Conservation (phyloP, 2,113 vertebrate genomes). For the Eleginops maclovinus region DNA sequence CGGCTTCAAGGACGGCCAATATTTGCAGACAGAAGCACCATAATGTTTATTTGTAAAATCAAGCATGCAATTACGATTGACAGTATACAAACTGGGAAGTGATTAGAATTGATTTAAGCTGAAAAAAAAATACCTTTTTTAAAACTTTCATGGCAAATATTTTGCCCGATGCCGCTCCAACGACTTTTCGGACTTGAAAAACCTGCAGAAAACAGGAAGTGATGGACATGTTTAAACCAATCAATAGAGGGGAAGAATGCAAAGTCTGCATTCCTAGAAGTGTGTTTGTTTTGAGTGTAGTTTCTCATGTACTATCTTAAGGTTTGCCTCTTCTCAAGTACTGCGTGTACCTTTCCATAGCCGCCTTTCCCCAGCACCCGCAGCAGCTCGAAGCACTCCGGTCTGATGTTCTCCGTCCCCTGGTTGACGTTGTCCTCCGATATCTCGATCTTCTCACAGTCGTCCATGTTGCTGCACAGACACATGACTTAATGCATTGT, state of each 20-base stretch:
- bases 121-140: conserved; percentile 90
- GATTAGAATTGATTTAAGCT: neutral
- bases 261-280: neutral
- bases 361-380: conserved; percentile 98
- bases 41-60: conserved; percentile 44
- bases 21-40: conserved; percentile 58
- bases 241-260: neutral
- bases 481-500: neutral
- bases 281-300: neutral
- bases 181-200: conserved; percentile 98
- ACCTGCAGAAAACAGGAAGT: conserved; percentile 82
- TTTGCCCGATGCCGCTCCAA: conserved; percentile 93
- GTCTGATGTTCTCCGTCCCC: conserved; percentile 97
- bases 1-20: conserved; percentile 55
- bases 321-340: conserved; percentile 15
- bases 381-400: conserved; percentile 97
- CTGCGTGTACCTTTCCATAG: conserved; percentile 93
- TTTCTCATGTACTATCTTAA: neutral
- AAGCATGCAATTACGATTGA: conserved; percentile 21
- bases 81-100: conserved; percentile 2
- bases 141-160: conserved; percentile 99
- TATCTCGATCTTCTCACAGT: conserved; percentile 99
- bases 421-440: conserved; percentile 98
- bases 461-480: conserved; percentile 92
- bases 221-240: neutral